Evolutionary conservation across 2,113 vertebrate species (phyloP).

Genomic region (Thryonomys swinderianus): DNA sequence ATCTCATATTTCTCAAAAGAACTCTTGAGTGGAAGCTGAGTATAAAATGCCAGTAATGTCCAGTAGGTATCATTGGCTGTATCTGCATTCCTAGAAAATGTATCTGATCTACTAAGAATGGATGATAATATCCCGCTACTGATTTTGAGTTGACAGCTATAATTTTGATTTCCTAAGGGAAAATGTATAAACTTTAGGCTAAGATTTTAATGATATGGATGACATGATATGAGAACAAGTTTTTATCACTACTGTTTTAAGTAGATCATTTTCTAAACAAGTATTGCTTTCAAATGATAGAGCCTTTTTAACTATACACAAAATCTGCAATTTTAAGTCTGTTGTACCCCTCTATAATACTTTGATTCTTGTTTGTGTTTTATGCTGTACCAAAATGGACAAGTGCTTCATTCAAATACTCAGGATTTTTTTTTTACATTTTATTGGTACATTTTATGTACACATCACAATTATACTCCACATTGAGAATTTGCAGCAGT

Average conservation of each 20-base stretch:
- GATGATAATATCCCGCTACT: background rate
- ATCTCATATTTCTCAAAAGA: slow-evolving; percentile 30
- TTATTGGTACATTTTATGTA: too few relatives aligned
- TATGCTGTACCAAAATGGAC: background rate
- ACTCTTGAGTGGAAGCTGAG: background rate
- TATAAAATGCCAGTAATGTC: background rate
- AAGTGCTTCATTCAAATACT: background rate
- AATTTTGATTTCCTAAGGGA: slow-evolving; percentile 29
- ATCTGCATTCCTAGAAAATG: slow-evolving; percentile 21
- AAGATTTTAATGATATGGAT: slow-evolving; percentile 33
- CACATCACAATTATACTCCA: too few relatives aligned
- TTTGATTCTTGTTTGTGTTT: background rate
- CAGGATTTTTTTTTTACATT: background rate
- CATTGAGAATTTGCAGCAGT: too few relatives aligned
- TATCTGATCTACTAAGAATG: background rate
- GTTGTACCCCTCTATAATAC: background rate
- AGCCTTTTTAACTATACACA: slow-evolving; percentile 10
- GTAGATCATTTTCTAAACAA: background rate
- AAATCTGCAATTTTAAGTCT: slow-evolving; percentile 26
- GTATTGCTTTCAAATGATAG: slow-evolving; percentile 25
- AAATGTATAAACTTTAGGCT: slow-evolving; percentile 8
- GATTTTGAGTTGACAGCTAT: slow-evolving; percentile 23
- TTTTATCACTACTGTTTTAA: slow-evolving; percentile 35
- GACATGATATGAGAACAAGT: slow-evolving; percentile 19
- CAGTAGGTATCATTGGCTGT: background rate